These are phyloP conservation scores for Dasyurus viverrinus DNA, from an alignment of 2,113 vertebrate genomes.

Conservation along the genomic window DNA sequence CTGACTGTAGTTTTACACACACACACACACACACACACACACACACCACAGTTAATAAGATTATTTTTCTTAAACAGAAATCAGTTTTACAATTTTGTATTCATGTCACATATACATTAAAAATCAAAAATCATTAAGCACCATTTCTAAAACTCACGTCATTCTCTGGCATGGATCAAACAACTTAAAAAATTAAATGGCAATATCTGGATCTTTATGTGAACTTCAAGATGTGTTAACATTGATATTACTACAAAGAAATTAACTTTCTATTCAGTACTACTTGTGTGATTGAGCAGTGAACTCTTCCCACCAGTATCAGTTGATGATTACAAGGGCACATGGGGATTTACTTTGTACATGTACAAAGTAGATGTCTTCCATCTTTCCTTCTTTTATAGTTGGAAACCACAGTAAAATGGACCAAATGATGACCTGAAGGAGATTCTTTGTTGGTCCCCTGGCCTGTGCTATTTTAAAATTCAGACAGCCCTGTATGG, in stretches of 20 bases:
- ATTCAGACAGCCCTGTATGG: neutral
- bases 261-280: no score
- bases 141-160: constrained; percentile 16
- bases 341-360: neutral
- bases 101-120: neutral
- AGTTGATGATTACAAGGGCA: neutral
- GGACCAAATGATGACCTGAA: neutral
- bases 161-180: neutral
- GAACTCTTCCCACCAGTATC: rapidly evolving
- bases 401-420: neutral
- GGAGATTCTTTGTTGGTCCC: neutral
- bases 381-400: neutral
- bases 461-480: neutral
- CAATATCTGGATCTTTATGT: neutral
- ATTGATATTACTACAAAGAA: rapidly evolving
- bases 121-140: neutral
- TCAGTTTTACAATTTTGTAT: constrained; percentile 2
- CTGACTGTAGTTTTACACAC: neutral
- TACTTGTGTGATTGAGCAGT: neutral
- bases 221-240: neutral
- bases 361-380: neutral
- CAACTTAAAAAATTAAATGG: neutral
- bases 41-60: neutral
- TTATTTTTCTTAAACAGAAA: neutral
- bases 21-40: neutral